Evolutionary conservation across 2,113 vertebrate genomes (phyloP).

Genomic region (Rhynchomys soricoides): DNA sequence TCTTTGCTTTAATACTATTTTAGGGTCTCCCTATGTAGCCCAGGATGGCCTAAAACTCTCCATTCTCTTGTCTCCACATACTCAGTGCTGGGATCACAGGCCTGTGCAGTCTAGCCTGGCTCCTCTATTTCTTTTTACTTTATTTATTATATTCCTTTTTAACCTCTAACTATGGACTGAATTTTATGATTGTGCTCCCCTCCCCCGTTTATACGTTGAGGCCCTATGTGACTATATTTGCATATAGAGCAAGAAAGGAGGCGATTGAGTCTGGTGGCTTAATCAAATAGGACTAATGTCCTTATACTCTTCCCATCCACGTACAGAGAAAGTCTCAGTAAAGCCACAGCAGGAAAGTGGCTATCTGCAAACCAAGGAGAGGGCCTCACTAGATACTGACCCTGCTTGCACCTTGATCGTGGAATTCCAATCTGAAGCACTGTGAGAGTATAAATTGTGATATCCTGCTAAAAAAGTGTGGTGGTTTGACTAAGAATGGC

Average conservation of each 20-base stretch:
- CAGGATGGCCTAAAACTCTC: background rate
- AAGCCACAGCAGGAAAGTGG: background rate
- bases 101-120: background rate
- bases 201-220: background rate
- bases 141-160: background rate
- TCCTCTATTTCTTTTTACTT: background rate
- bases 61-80: background rate
- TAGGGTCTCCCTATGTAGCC: background rate
- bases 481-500: background rate
- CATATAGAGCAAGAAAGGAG: background rate
- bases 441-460: background rate
- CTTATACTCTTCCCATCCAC: background rate
- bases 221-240: background rate
- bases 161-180: background rate
- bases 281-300: background rate
- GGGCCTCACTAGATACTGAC: background rate
- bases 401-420: background rate
- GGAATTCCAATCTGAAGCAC: background rate
- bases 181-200: background rate
- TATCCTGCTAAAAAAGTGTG: background rate
- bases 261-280: background rate
- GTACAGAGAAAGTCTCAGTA: background rate
- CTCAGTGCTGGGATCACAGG: background rate
- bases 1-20: background rate
- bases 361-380: background rate